Conservation (phyloP, 2,113 vertebrate species). For the Halcyon senegalensis region DNA sequence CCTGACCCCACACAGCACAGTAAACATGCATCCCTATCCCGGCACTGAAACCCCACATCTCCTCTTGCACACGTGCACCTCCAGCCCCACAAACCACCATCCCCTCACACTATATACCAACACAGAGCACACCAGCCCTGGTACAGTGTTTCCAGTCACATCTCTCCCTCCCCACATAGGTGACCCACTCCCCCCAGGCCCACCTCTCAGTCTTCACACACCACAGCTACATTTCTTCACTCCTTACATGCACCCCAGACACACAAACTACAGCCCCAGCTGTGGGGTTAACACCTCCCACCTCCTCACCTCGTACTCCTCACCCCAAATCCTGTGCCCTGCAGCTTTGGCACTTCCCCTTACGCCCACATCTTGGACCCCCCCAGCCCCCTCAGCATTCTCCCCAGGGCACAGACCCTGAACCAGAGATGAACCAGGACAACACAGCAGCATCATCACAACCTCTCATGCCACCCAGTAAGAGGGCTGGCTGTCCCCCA, state of each 20-base stretch:
- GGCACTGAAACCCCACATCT: too few relatives aligned
- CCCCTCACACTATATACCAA: not conserved
- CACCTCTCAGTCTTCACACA: not conserved
- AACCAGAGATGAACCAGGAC: not conserved
- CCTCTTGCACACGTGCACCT: not conserved
- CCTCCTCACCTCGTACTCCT: not conserved
- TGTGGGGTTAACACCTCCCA: not conserved
- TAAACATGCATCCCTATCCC: too few relatives aligned
- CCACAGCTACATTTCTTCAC: not conserved
- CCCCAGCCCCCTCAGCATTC: not conserved
- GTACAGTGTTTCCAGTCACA: fast-evolving
- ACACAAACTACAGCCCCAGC: not conserved
- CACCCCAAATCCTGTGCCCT: not conserved
- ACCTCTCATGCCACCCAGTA: not conserved
- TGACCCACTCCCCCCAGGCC: not conserved
- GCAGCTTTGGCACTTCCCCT: not conserved
- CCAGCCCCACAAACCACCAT: not conserved
- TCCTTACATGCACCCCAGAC: not conserved
- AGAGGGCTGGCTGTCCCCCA: not conserved
- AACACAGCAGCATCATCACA: not conserved
- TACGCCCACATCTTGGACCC: not conserved
- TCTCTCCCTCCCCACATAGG: not conserved
- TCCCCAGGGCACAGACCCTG: not conserved
- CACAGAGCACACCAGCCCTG: not conserved
- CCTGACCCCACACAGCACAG: not conserved